Percentiles rank a stretch among this genome's conserved stretches.
Evolutionary conservation across 2,888 invertebrate genomes (phyloP).

Genomic region (Gandaritis pyraliata): DNA sequence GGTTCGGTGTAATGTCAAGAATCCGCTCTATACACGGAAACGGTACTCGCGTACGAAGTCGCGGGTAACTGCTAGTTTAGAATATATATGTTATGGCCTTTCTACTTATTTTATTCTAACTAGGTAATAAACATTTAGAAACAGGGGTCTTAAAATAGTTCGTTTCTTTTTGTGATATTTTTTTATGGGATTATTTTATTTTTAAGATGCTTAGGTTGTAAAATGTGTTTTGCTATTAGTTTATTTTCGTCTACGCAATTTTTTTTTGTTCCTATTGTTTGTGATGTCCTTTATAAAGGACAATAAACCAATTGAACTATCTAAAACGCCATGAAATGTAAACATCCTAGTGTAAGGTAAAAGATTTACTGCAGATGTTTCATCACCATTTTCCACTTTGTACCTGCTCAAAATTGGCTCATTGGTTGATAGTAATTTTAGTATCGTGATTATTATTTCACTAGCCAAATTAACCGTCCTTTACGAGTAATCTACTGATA

Average conservation of each 20-base stretch:
- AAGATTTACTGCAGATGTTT: neutral
- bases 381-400: neutral
- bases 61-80: too few species aligned
- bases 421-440: neutral
- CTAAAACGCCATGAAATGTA: conserved; percentile 1
- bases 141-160: neutral
- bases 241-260: neutral
- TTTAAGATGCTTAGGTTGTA: neutral
- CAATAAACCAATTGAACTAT: conserved; percentile 8
- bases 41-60: too few species aligned
- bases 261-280: conserved; percentile 19
- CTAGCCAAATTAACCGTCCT: conserved; percentile 38
- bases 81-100: neutral
- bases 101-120: neutral
- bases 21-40: too few species aligned
- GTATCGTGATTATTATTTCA: conserved; percentile 18
- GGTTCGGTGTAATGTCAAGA: too few species aligned
- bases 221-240: neutral
- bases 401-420: conserved; percentile 22
- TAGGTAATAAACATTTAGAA: too few species aligned
- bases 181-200: neutral
- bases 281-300: conserved; percentile 24
- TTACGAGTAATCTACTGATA: too few species aligned
- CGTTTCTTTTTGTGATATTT: neutral
- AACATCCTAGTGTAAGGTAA: neutral